Conservation (phyloP, 2,113 vertebrate species). For the Gallinago undulata region DNA sequence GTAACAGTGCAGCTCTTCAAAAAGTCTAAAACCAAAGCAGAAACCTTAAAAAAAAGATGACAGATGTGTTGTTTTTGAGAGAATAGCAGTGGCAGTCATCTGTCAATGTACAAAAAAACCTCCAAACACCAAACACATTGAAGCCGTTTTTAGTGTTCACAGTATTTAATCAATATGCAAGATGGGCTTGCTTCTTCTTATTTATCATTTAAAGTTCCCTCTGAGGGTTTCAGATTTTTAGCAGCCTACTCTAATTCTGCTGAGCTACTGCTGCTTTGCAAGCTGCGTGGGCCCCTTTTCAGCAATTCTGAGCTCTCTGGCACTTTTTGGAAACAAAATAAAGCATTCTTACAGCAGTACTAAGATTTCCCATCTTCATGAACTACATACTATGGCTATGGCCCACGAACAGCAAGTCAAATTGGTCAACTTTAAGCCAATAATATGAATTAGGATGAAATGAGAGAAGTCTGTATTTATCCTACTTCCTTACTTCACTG, state of each 20-base stretch:
- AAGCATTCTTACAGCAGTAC: not conserved
- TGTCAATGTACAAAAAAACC: not conserved
- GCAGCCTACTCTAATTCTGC: not conserved
- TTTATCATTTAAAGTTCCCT: not conserved
- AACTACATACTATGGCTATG: not conserved
- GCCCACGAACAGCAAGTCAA: not conserved
- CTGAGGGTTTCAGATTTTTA: not conserved
- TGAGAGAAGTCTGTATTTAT: not conserved
- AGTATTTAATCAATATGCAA: not conserved
- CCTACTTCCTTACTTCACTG: not conserved
- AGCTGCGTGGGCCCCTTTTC: not conserved
- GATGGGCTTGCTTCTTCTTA: not conserved
- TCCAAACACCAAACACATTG: not conserved
- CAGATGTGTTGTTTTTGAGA: not conserved
- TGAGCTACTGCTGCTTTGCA: not conserved
- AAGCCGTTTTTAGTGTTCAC: not conserved
- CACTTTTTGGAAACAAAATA: not conserved
- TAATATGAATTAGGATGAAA: not conserved
- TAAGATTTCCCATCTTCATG: not conserved
- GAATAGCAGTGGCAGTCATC: not conserved
- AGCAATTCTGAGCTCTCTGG: not conserved
- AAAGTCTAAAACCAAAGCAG: not conserved
- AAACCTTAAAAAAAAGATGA: not conserved
- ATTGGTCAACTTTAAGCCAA: not conserved
- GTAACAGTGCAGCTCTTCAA: not conserved